A percentile compares a stretch with the other conserved stretches of the same genome.
phyloP scores from a whole-genome alignment of 30 jellyfish, hydroid and myxozoan species.

The Mastigias papua region DNA sequence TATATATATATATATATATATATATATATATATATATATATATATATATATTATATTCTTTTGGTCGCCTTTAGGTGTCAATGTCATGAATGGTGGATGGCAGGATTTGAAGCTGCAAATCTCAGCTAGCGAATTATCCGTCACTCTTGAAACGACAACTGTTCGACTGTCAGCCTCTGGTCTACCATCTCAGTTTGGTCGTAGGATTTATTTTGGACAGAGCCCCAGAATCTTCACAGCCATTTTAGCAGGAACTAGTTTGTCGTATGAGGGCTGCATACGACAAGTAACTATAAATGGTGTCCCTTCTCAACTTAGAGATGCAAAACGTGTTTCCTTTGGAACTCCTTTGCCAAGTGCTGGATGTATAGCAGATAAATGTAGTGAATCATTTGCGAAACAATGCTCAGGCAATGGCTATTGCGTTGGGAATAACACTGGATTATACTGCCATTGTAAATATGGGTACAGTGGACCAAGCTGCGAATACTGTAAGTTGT shows the following conservation, averaged over 20 bases:
- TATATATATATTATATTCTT: background rate
- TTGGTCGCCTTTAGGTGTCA: background rate
- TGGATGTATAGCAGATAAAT: slow-evolving; percentile 50
- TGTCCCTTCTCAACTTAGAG: background rate
- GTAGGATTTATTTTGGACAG: slow-evolving; percentile 52
- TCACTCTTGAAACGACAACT: background rate
- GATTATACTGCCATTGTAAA: slow-evolving; percentile 44
- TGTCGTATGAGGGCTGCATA: slow-evolving; percentile 59
- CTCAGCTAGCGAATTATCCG: background rate
- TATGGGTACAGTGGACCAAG: slow-evolving; percentile 47
- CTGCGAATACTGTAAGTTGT: slow-evolving; percentile 62
- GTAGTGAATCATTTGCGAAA: background rate
- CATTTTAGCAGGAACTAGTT: slow-evolving; percentile 53
- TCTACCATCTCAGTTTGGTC: slow-evolving; percentile 59
- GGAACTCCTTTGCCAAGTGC: slow-evolving; percentile 45
- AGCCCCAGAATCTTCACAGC: slow-evolving; percentile 57
- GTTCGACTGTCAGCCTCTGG: background rate
- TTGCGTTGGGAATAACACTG: slow-evolving; percentile 67
- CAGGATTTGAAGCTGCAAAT: slow-evolving; percentile 23
- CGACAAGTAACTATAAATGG: slow-evolving; percentile 3
- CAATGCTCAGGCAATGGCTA: slow-evolving; percentile 54
- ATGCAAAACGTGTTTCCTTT: slow-evolving; percentile 46
- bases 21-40: too few relatives aligned
- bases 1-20: too few relatives aligned
- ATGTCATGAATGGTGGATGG: slow-evolving; percentile 52